phyloP scores from a whole-genome alignment of 1,140 invertebrate genomes.

The Mercenaria mercenaria region DNA sequence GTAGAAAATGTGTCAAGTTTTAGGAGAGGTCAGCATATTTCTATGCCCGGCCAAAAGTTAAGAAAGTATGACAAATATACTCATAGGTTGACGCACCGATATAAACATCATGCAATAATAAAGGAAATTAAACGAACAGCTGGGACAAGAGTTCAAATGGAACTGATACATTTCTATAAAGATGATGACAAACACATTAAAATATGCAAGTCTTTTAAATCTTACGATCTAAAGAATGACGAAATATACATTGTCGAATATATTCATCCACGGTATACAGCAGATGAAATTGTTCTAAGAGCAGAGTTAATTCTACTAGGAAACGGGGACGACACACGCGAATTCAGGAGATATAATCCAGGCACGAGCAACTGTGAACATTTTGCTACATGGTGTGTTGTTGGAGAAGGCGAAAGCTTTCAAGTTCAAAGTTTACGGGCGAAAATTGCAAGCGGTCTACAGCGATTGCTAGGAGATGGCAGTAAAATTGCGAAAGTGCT shows the following conservation, averaged over 20 bases:
- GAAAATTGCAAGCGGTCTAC: neutral
- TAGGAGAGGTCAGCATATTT: conserved; percentile 41
- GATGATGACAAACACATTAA: neutral
- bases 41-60: conserved; percentile 3
- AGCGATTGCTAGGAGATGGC: neutral
- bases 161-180: conserved; percentile 18
- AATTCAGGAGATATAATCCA: neutral
- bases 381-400: conserved; percentile 61
- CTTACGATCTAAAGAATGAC: conserved; percentile 12
- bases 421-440: conserved; percentile 35
- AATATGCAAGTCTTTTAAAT: conserved; percentile 20
- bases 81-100: neutral
- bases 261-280: neutral
- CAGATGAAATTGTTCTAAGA: conserved; percentile 40
- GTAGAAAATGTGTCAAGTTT: neutral
- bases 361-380: conserved; percentile 52
- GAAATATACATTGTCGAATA: conserved; percentile 38
- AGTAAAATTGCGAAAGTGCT: conserved; percentile 14
- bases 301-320: conserved; percentile 12
- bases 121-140: neutral
- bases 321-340: neutral
- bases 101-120: conserved; percentile 40
- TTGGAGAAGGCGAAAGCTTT: conserved; percentile 37
- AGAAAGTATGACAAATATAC: neutral
- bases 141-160: neutral